These are phyloP conservation scores for Mylabris sibirica DNA, from an alignment of 2,888 invertebrate genomes.

Conservation along the genomic window DNA sequence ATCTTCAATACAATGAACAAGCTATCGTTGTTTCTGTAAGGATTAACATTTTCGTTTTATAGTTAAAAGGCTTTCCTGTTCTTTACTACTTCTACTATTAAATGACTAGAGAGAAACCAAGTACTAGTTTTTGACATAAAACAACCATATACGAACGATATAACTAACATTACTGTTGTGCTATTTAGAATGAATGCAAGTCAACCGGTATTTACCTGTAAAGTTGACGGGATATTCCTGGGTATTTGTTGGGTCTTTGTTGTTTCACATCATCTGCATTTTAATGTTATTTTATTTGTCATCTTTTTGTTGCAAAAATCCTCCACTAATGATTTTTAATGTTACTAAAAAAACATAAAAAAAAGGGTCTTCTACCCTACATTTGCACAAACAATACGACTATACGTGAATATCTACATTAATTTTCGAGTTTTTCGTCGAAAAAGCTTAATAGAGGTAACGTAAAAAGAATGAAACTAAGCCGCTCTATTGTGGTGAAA, in stretches of 20 bases:
- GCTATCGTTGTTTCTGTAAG: slow-evolving; percentile 49
- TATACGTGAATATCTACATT: background rate
- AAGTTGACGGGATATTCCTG: slow-evolving; percentile 15
- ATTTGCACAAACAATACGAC: background rate
- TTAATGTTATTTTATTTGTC: slow-evolving; percentile 40
- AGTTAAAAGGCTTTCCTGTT: slow-evolving; percentile 39
- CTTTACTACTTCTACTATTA: background rate
- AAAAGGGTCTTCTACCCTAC: background rate
- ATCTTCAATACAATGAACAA: slow-evolving; percentile 40
- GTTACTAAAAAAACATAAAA: background rate
- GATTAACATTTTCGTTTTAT: slow-evolving; percentile 51
- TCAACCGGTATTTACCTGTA: slow-evolving; percentile 35
- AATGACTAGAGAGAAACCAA: background rate
- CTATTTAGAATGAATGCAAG: slow-evolving; percentile 35
- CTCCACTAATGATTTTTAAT: background rate
- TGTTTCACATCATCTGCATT: slow-evolving; percentile 23
- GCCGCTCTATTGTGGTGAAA: slow-evolving; percentile 18
- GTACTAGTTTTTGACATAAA: background rate
- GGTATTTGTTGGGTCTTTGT: slow-evolving; percentile 24
- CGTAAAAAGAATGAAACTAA: background rate
- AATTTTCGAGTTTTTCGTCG: background rate
- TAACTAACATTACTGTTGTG: background rate
- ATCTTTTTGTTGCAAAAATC: slow-evolving; percentile 32
- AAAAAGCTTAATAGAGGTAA: background rate
- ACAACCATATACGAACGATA: background rate